phyloP scores from a whole-genome alignment of 2,888 invertebrate species.

The Caenorhabditis sp. region DNA sequence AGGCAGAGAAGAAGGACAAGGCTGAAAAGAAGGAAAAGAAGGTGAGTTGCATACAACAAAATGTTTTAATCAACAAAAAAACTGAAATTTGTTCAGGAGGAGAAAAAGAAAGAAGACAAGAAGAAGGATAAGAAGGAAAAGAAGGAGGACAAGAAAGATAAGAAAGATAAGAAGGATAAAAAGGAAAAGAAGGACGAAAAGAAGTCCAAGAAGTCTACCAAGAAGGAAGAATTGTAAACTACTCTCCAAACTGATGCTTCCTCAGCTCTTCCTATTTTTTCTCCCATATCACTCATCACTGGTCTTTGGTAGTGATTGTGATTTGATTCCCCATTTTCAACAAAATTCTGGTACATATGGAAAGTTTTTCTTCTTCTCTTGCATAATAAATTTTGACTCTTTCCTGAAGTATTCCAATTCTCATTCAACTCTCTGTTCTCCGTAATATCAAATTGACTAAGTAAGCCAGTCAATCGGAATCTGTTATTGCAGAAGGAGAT shows the following conservation, averaged over 20 bases:
- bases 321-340: neutral
- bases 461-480: slow-evolving; percentile 3
- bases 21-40: slow-evolving; percentile 58
- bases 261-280: neutral
- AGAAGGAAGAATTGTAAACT: slow-evolving; percentile 54
- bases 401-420: neutral
- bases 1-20: slow-evolving; percentile 36
- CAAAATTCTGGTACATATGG: slow-evolving; percentile 6
- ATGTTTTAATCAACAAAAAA: too few species aligned
- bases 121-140: slow-evolving; percentile 59
- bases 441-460: neutral
- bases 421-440: neutral
- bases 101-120: slow-evolving; percentile 54
- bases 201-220: slow-evolving; percentile 48
- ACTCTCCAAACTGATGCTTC: neutral
- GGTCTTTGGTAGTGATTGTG: slow-evolving; percentile 32
- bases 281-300: slow-evolving; percentile 28
- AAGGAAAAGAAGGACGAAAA: slow-evolving; percentile 64
- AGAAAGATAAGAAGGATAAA: slow-evolving; percentile 62
- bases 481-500: slow-evolving; percentile 10
- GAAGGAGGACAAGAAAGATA: slow-evolving; percentile 60
- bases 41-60: slow-evolving; percentile 28
- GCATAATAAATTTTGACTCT: neutral
- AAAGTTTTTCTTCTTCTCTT: neutral
- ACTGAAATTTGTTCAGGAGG: slow-evolving; percentile 28